Conservation (phyloP, 2,797 vertebrate genomes). For the Sphenopsis melanotis region DNA sequence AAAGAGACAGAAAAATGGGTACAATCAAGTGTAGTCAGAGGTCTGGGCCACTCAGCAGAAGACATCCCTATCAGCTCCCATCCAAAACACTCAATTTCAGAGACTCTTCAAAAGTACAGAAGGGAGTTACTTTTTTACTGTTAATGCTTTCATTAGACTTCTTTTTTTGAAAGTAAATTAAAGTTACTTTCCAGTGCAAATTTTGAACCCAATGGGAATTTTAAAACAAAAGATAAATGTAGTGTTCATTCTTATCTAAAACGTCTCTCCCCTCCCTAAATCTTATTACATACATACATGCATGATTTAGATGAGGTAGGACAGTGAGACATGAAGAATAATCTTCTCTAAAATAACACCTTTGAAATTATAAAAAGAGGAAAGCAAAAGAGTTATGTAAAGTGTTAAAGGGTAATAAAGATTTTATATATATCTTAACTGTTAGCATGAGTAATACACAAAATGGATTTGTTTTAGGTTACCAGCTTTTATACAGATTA, state of each 20-base stretch:
- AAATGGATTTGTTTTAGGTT: slow-evolving; percentile 65
- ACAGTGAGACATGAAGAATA: not conserved
- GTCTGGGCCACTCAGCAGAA: not conserved
- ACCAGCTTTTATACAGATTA: slow-evolving; percentile 68
- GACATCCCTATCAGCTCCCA: not conserved
- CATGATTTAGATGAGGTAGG: not conserved
- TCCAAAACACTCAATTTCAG: not conserved
- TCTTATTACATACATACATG: not conserved
- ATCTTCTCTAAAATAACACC: not conserved
- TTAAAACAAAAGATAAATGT: not conserved
- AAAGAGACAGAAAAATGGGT: not conserved
- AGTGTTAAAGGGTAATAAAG: not conserved
- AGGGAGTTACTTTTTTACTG: not conserved
- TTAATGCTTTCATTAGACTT: not conserved
- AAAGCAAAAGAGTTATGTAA: not conserved
- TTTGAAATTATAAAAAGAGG: not conserved
- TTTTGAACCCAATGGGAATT: not conserved
- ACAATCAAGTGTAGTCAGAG: not conserved
- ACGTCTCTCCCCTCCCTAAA: not conserved
- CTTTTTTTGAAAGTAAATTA: not conserved
- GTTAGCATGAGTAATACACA: slow-evolving; percentile 43
- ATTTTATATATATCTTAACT: not conserved
- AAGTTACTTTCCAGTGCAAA: not conserved
- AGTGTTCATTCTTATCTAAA: not conserved
- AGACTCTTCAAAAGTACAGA: not conserved